Evolutionary conservation across 2,797 vertebrate genomes (phyloP).

Genomic region (Garrulus glandarius): DNA sequence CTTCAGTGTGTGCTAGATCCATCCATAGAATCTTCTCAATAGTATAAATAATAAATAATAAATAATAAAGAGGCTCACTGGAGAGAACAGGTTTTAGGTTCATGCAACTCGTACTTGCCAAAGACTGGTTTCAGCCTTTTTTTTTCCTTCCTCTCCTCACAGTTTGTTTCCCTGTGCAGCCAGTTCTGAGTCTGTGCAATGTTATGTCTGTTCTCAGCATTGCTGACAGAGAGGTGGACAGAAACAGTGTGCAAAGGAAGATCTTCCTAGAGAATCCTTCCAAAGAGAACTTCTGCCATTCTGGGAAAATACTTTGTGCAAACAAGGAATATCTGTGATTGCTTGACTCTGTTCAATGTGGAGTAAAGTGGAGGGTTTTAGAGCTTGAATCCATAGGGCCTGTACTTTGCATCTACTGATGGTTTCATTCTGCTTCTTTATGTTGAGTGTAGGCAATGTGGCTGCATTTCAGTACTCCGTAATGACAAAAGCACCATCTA

Average conservation of each 20-base stretch:
- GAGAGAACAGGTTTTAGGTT: background rate
- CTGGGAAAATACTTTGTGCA: background rate
- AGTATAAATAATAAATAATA: background rate
- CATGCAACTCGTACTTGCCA: background rate
- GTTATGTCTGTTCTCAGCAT: background rate
- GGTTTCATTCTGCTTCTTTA: background rate
- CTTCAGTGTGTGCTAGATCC: background rate
- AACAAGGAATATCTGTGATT: background rate
- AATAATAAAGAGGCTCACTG: background rate
- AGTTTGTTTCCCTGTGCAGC: background rate
- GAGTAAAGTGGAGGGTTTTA: background rate
- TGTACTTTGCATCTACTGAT: background rate
- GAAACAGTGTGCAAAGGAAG: background rate
- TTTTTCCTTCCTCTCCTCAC: background rate
- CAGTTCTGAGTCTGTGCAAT: background rate
- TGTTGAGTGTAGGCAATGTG: background rate
- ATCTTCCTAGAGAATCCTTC: background rate
- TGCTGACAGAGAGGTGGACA: background rate
- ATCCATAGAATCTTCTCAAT: background rate
- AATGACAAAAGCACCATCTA: background rate
- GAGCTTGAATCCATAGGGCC: background rate
- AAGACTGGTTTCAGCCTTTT: background rate
- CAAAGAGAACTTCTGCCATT: background rate
- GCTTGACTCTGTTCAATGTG: background rate
- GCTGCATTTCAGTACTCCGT: background rate